phyloP scores from a whole-genome alignment of 1,140 invertebrate genomes.

The Drosophila repletoides region DNA sequence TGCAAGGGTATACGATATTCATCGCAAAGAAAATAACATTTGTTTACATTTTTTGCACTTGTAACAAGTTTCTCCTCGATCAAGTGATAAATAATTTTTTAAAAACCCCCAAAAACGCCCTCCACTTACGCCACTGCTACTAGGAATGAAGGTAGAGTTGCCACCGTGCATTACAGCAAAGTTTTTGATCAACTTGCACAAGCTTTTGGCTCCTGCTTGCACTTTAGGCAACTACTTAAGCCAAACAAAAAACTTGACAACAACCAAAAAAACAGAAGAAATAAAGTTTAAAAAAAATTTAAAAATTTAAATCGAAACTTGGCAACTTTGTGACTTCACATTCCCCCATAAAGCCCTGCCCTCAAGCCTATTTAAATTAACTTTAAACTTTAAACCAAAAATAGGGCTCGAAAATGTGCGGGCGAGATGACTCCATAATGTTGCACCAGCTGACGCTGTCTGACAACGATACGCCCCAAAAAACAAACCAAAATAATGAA shows the following conservation, averaged over 20 bases:
- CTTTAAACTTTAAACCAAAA: conserved; percentile 24
- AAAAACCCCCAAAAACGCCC: too few relatives aligned
- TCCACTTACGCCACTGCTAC: too few relatives aligned
- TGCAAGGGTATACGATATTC: too few relatives aligned
- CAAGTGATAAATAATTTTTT: too few relatives aligned
- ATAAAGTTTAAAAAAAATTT: background rate
- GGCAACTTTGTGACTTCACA: conserved; percentile 26
- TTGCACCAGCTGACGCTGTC: conserved; percentile 44
- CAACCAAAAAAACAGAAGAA: background rate
- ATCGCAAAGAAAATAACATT: too few relatives aligned
- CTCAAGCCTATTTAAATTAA: background rate
- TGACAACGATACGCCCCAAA: conserved; percentile 13
- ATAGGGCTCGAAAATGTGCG: conserved; percentile 30
- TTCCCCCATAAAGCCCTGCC: background rate
- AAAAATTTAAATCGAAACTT: conserved; percentile 34
- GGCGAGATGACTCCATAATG: conserved; percentile 31
- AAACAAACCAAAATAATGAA: conserved; percentile 35
- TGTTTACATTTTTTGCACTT: too few relatives aligned
- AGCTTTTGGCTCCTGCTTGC: conserved; percentile 31
- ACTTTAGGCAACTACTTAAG: conserved; percentile 26
- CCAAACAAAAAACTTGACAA: conserved; percentile 7
- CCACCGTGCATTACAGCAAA: conserved; percentile 17
- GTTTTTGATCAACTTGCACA: conserved; percentile 27
- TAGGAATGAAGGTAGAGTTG: background rate
- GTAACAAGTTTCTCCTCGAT: too few relatives aligned